These are phyloP conservation scores for Hoplias malabaricus DNA, from an alignment of 2,113 vertebrate species.

Conservation along the genomic window DNA sequence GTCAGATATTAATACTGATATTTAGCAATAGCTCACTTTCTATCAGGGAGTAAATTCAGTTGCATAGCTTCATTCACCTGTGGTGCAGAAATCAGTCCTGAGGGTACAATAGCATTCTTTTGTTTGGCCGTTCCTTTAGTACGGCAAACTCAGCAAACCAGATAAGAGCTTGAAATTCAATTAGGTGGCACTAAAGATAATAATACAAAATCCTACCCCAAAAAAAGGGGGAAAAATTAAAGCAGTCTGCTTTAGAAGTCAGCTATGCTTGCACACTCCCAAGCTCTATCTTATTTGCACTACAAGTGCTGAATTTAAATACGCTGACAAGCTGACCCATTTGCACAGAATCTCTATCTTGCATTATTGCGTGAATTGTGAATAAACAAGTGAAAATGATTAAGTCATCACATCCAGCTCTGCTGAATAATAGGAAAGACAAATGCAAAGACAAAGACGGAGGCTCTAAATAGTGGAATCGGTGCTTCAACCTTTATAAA, in stretches of 20 bases:
- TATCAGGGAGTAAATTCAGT: constrained; percentile 12
- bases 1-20: constrained; percentile 35
- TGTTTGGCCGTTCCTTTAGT: constrained; percentile 36
- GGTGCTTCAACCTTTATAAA: neutral
- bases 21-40: constrained; percentile 11
- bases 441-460: neutral
- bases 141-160: constrained; percentile 33
- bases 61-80: constrained; percentile 48
- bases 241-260: constrained; percentile 36
- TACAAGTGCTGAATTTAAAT: constrained; percentile 48
- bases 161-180: constrained; percentile 46
- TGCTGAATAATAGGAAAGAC: neutral
- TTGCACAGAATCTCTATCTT: constrained; percentile 13
- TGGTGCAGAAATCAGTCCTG: constrained; percentile 40
- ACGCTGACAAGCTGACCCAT: constrained; percentile 37
- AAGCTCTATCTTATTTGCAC: constrained; percentile 43
- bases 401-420: constrained; percentile 22
- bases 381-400: constrained; percentile 42
- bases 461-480: neutral
- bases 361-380: constrained; percentile 31
- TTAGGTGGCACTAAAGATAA: constrained; percentile 36
- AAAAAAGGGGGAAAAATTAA: constrained; percentile 11
- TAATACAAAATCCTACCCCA: constrained; percentile 48
- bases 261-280: neutral
- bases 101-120: constrained; percentile 40